Percentiles rank a stretch among this genome's conserved stretches.
These are phyloP conservation scores for Musca domestica DNA, from an alignment of 1,140 invertebrate genomes.

Conservation along the genomic window DNA sequence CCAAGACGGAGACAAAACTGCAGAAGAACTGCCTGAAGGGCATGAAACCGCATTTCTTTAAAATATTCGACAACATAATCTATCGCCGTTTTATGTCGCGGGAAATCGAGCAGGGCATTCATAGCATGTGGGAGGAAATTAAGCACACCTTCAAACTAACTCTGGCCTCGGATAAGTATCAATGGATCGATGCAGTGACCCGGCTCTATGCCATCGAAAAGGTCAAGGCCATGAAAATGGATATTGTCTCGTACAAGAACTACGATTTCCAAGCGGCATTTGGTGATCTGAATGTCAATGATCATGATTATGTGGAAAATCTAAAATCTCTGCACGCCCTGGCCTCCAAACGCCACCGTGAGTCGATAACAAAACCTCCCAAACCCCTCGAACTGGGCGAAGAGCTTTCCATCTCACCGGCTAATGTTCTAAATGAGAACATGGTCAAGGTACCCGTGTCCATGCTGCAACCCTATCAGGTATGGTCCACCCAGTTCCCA, in stretches of 20 bases:
- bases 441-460: conserved; percentile 40
- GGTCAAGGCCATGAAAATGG: conserved; percentile 36
- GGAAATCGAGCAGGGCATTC: conserved; percentile 31
- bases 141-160: conserved; percentile 32
- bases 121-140: conserved; percentile 34
- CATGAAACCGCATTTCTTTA: conserved; percentile 31
- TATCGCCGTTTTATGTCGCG: conserved; percentile 33
- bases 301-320: conserved; percentile 25
- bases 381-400: conserved; percentile 35
- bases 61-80: conserved; percentile 38
- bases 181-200: conserved; percentile 34
- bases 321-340: neutral
- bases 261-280: conserved; percentile 39
- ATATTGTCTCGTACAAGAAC: conserved; percentile 36
- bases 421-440: conserved; percentile 43
- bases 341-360: conserved; percentile 12
- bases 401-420: conserved; percentile 39
- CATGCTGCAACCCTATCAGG: conserved; percentile 39
- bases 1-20: too few relatives aligned
- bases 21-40: conserved; percentile 28
- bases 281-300: conserved; percentile 25
- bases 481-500: conserved; percentile 42
- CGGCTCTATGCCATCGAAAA: conserved; percentile 36
- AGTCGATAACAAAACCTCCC: conserved; percentile 30
- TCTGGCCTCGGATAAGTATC: conserved; percentile 26